Percentiles rank a stretch among this genome's conserved stretches.
phyloP scores from a whole-genome alignment of 2,888 invertebrate genomes.

The Rotaria macrura region DNA sequence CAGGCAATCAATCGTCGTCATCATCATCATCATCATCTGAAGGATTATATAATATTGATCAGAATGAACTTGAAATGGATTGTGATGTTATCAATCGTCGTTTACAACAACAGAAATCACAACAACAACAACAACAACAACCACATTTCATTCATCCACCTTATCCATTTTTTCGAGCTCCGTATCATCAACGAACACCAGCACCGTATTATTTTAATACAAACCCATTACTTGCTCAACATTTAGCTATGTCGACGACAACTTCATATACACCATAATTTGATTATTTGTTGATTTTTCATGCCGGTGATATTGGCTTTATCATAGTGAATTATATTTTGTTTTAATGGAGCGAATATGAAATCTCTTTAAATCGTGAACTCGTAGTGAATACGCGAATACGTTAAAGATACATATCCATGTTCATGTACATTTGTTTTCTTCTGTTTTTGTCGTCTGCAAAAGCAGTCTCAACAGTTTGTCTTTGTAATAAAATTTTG shows the following conservation, averaged over 20 bases:
- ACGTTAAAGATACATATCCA: not conserved
- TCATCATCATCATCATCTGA: not conserved
- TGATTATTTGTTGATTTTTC: not conserved
- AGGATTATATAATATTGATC: not conserved
- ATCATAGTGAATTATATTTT: not conserved
- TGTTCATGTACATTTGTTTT: not conserved
- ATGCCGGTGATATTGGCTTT: not conserved
- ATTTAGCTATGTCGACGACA: not conserved
- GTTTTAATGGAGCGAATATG: not conserved
- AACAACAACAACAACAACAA: not conserved
- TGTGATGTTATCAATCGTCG: not conserved
- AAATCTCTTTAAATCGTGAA: not conserved
- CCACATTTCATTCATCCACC: not conserved
- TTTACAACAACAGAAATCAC: not conserved
- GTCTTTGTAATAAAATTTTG: not conserved
- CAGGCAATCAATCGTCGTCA: not conserved
- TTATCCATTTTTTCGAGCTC: not conserved
- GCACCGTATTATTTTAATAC: not conserved
- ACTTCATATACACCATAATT: not conserved
- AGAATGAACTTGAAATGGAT: not conserved
- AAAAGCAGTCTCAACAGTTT: not conserved
- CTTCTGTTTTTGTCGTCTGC: not conserved
- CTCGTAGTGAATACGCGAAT: not conserved
- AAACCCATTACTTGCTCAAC: not conserved
- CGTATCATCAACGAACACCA: not conserved